These are phyloP conservation scores for Deroplatys truncata DNA, from an alignment of 2,888 invertebrate species.

Conservation along the genomic window DNA sequence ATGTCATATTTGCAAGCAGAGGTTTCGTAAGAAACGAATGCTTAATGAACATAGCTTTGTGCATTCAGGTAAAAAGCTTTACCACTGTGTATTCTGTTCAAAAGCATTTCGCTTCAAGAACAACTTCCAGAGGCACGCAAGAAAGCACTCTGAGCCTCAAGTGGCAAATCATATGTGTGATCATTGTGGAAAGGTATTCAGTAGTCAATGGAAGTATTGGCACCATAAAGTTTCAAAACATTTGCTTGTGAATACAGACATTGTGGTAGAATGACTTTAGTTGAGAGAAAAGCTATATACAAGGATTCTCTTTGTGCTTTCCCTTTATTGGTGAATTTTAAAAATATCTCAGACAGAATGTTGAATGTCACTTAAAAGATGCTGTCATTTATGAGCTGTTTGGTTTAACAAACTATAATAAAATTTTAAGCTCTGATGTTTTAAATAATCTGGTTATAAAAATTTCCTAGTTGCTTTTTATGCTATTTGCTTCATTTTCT, in stretches of 20 bases:
- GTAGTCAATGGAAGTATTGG: neutral
- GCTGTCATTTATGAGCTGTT: too few species aligned
- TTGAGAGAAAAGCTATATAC: neutral
- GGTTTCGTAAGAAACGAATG: neutral
- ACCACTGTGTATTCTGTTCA: neutral
- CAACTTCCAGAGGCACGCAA: neutral
- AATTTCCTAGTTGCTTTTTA: too few species aligned
- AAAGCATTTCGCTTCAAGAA: slow-evolving; percentile 7
- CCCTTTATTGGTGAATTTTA: too few species aligned
- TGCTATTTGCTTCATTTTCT: too few species aligned
- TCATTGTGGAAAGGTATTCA: neutral
- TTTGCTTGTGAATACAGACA: neutral
- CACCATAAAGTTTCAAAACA: neutral
- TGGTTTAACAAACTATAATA: too few species aligned
- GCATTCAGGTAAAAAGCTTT: neutral
- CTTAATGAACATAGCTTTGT: neutral
- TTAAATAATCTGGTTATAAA: too few species aligned
- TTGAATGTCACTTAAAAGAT: too few species aligned
- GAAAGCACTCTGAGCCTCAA: neutral
- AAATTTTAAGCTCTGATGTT: too few species aligned
- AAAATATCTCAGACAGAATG: too few species aligned
- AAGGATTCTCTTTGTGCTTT: neutral
- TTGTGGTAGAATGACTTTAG: neutral
- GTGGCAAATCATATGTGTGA: neutral
- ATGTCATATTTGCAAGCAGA: neutral